These are phyloP conservation scores for Pollimyrus isidori DNA, from an alignment of 2,113 vertebrate species.

Conservation along the genomic window DNA sequence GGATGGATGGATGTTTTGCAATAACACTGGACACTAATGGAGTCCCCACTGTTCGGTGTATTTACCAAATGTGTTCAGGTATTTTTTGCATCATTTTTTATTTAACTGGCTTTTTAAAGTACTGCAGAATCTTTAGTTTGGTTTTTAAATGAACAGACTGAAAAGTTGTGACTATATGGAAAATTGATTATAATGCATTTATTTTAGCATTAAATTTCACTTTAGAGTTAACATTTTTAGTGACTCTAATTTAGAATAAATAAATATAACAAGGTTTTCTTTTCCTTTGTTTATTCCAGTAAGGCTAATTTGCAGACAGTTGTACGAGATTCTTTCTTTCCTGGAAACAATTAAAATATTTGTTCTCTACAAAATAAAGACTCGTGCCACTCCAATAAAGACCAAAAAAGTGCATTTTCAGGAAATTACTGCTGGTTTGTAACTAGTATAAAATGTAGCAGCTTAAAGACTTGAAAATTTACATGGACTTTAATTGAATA, in stretches of 20 bases:
- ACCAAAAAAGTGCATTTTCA: not conserved
- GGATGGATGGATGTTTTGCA: no score
- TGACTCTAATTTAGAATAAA: not conserved
- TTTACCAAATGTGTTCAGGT: not conserved
- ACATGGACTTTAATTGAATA: not conserved
- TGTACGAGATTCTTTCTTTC: not conserved
- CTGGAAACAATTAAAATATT: conserved; percentile 2
- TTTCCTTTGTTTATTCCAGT: not conserved
- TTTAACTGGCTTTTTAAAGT: not conserved
- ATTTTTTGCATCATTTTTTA: not conserved
- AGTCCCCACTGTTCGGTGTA: not conserved
- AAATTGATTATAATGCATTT: not conserved
- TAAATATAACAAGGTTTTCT: not conserved
- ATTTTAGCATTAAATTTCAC: not conserved
- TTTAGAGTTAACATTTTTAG: not conserved
- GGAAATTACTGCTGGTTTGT: not conserved
- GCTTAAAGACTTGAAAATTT: not conserved
- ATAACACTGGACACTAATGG: not conserved
- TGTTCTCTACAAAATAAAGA: not conserved
- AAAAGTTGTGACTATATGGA: not conserved
- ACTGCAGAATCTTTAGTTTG: not conserved
- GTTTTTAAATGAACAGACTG: not conserved
- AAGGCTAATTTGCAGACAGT: not conserved
- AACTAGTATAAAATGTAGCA: not conserved
- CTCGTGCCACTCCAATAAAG: not conserved